Conservation (phyloP, 1,140 invertebrate genomes). For the Trinorchestia longiramus region DNA sequence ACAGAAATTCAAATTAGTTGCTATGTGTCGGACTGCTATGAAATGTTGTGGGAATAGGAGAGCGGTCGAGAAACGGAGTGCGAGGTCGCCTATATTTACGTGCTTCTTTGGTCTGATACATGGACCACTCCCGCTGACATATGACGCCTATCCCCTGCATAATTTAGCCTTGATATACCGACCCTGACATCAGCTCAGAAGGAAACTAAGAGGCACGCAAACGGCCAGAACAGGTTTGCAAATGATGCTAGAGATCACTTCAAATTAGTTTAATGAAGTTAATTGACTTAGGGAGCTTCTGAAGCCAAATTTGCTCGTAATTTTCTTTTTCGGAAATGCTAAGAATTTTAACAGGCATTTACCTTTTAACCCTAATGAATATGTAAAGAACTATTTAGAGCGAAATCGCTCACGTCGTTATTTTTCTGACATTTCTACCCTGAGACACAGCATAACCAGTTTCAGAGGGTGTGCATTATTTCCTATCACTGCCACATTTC, state of each 20-base stretch:
- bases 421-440: neutral
- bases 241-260: neutral
- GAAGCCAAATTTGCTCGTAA: neutral
- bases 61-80: neutral
- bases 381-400: neutral
- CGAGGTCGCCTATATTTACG: slow-evolving; percentile 17
- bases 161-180: slow-evolving; percentile 25
- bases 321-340: neutral
- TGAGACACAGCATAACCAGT: neutral
- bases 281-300: neutral
- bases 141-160: slow-evolving; percentile 5
- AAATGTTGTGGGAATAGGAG: neutral
- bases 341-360: neutral
- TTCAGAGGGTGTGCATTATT: neutral
- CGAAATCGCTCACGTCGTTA: neutral
- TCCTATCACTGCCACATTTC: neutral
- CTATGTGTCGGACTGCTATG: neutral
- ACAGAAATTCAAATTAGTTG: neutral
- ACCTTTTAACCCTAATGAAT: neutral
- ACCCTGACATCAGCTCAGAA: neutral
- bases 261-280: neutral
- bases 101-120: slow-evolving; percentile 14
- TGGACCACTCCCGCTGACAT: slow-evolving; percentile 14
- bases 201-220: neutral
- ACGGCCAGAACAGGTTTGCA: neutral